phyloP scores from a whole-genome alignment of 2,888 invertebrate species.

The Dynastes maya region DNA sequence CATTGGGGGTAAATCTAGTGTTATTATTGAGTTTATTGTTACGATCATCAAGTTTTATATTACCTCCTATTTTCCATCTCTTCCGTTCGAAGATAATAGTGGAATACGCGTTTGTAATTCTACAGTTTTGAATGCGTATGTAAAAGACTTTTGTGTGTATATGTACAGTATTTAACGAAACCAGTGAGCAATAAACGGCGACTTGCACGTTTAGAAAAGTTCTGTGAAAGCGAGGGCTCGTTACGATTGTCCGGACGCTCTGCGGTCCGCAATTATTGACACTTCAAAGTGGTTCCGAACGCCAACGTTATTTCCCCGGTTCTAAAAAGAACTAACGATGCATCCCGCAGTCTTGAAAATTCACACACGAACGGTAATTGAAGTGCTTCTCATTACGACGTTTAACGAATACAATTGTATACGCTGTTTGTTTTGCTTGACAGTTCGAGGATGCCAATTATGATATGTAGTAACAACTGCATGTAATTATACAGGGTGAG shows the following conservation, averaged over 20 bases:
- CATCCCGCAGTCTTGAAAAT: conserved; percentile 49
- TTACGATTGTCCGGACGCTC: conserved; percentile 48
- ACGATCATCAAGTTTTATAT: no score
- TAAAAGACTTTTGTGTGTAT: conserved; percentile 6
- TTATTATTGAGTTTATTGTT: no score
- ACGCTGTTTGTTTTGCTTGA: conserved; percentile 1
- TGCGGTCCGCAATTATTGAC: conserved; percentile 48
- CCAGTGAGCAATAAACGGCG: conserved; percentile 35
- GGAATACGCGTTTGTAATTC: background rate
- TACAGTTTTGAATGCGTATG: background rate
- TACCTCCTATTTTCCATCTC: no score
- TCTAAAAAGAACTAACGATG: conserved; percentile 48
- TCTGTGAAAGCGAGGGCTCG: conserved; percentile 41
- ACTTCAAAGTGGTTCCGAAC: conserved; percentile 49
- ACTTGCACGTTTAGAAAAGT: conserved; percentile 38
- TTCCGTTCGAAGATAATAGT: background rate
- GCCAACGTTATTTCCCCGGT: conserved; percentile 34
- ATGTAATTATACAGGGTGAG: background rate
- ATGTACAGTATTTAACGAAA: conserved; percentile 9
- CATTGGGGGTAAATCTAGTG: no score
- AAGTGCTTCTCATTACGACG: conserved; percentile 36
- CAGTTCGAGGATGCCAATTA: conserved; percentile 7
- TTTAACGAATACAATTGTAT: conserved; percentile 36
- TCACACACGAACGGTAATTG: conserved; percentile 46
- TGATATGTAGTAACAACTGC: background rate